Evolutionary conservation across 2,888 invertebrate genomes (phyloP), one percentile per base, ranked within the genome.

Genomic region (Eupithecia exiguata): DNA sequence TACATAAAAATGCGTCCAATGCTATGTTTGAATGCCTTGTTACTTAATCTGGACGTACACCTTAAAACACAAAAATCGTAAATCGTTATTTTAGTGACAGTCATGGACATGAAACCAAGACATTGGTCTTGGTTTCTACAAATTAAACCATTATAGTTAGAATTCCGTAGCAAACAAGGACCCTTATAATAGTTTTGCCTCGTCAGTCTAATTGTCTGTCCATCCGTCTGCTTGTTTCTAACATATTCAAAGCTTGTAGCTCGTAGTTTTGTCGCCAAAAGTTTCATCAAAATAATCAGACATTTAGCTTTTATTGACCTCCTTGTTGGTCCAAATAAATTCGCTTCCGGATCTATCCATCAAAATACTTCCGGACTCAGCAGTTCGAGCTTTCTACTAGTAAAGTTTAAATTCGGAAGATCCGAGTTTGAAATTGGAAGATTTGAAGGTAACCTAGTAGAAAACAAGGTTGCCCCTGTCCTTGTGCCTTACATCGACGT

Each of bases 391-490:
- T 65, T 70, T 69, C 72, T 65, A 73, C 25, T 35, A 62, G 62
- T 38, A 65, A 36, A 65, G 63, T 36, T 65, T 73, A 68, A 58
- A 58, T 72, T 73, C 61, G 73, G 71, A 76, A 35, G 76, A 71
- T 72, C 65, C 40, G 69, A 77, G 72, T 72, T 72, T 65, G 70
- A 72, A 75, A 70, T 72, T 75, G 53, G 46, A 75, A 75, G 78
- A 79, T 71, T 69, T 68, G 70, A 73, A 75, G 72, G 77, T 71
- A 79, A 71, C 72, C 75, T 61, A 74, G 74, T 70, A 80, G 80
- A 84, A 85, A 88, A 87, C 87, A 87, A 86, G 86, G 84, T 87
- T 85, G 83, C 82, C 43, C 53, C 62, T 63, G 65, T 61, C 49
- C 77, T 71, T 68, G 68, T 62, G 61, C 65, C 71, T 76, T 65